Evolutionary conservation across 2,797 vertebrate genomes (phyloP).

Genomic region (Sebastes nivosus): DNA sequence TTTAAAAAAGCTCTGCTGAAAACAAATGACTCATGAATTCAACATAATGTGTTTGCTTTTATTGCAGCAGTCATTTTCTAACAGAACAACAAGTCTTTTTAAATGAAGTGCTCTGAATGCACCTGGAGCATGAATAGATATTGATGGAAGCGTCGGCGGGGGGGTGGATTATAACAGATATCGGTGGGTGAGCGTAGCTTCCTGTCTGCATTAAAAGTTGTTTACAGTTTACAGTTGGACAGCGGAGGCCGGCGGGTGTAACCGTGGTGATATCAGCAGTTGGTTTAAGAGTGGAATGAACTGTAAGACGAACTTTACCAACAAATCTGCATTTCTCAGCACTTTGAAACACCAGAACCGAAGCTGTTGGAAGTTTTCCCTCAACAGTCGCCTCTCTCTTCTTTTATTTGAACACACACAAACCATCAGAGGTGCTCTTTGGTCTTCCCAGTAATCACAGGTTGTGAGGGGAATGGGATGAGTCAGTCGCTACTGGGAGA

Average conservation of each 20-base stretch:
- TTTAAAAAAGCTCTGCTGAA: neutral
- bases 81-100: too few relatives aligned
- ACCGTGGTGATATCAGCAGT: neutral
- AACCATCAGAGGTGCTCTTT: neutral
- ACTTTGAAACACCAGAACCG: neutral
- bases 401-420: neutral
- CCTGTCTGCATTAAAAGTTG: neutral
- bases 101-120: neutral
- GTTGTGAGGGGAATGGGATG: neutral
- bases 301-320: neutral
- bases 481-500: neutral
- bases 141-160: neutral
- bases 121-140: neutral
- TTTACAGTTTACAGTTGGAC: neutral
- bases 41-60: neutral
- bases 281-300: neutral
- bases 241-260: neutral
- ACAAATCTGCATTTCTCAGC: conserved; percentile 1
- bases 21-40: neutral
- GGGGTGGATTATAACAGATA: neutral
- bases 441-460: neutral
- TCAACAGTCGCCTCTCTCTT: neutral
- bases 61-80: neutral
- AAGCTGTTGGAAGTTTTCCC: neutral
- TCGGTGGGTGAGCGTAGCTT: neutral